Conservation (phyloP, 2,797 vertebrate species). For the Tadarida brasiliensis region DNA sequence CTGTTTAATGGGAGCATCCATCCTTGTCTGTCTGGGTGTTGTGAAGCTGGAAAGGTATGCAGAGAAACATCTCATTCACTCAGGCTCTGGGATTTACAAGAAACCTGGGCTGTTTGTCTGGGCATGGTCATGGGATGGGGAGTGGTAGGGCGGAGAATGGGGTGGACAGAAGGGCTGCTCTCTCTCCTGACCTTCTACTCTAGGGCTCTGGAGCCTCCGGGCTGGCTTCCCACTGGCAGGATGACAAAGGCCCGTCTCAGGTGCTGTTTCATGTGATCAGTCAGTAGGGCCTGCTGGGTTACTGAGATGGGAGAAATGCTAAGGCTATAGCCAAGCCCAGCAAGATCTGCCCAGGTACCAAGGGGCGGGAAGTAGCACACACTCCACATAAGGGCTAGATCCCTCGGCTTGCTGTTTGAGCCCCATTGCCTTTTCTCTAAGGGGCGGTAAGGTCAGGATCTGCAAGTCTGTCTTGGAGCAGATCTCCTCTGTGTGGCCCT, state of each 20-base stretch:
- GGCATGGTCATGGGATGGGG: neutral
- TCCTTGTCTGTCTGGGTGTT: neutral
- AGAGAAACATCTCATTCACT: neutral
- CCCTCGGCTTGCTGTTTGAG: neutral
- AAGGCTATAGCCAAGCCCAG: neutral
- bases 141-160: neutral
- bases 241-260: too few relatives aligned
- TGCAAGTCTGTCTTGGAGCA: neutral
- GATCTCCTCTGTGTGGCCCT: neutral
- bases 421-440: neutral
- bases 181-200: neutral
- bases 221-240: neutral
- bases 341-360: neutral
- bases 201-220: neutral
- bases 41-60: neutral
- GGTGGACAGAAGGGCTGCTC: neutral
- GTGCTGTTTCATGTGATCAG: neutral
- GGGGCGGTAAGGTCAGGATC: neutral
- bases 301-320: neutral
- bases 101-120: too few relatives aligned
- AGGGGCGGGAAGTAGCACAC: neutral
- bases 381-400: neutral
- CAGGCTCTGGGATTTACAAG: neutral
- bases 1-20: neutral
- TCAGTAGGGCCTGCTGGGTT: neutral